Evolutionary conservation across 2,797 vertebrate genomes (phyloP).

Genomic region (Sebastiscus tertius): DNA sequence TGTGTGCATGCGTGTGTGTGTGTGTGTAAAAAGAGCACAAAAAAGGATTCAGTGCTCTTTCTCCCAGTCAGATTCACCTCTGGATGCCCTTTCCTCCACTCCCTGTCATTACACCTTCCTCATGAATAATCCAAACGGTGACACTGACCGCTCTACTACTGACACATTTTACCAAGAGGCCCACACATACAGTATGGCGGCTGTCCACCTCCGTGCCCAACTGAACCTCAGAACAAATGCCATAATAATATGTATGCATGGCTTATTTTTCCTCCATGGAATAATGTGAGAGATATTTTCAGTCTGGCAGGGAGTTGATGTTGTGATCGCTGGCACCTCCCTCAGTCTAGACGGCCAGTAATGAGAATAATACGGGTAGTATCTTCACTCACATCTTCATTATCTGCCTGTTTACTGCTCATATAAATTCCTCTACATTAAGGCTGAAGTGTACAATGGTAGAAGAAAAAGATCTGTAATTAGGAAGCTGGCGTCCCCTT

Average conservation of each 20-base stretch:
- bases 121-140: slow-evolving; percentile 70
- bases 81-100: slow-evolving; percentile 72
- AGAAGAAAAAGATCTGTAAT: slow-evolving; percentile 33
- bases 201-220: background rate
- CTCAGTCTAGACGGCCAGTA: slow-evolving; percentile 39
- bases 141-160: slow-evolving; percentile 29
- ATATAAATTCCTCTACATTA: slow-evolving; percentile 10
- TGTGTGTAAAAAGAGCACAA: slow-evolving; percentile 19
- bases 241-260: slow-evolving; percentile 31
- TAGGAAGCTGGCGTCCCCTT: slow-evolving; percentile 2
- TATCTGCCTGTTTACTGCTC: slow-evolving; percentile 34
- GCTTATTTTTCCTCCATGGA: slow-evolving; percentile 20
- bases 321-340: slow-evolving; percentile 31
- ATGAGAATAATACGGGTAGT: slow-evolving; percentile 33
- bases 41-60: slow-evolving; percentile 31
- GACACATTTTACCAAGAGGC: slow-evolving; percentile 31
- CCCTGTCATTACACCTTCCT: slow-evolving; percentile 52
- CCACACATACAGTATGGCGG: slow-evolving; percentile 21
- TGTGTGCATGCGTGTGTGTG: slow-evolving; percentile 6
- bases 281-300: slow-evolving; percentile 22
- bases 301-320: background rate
- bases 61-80: slow-evolving; percentile 69
- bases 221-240: slow-evolving; percentile 18
- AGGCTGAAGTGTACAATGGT: background rate
- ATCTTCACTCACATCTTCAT: slow-evolving; percentile 39